Evolutionary conservation across 2,888 invertebrate species (phyloP).

Genomic region (Ferdinandea cuprea): DNA sequence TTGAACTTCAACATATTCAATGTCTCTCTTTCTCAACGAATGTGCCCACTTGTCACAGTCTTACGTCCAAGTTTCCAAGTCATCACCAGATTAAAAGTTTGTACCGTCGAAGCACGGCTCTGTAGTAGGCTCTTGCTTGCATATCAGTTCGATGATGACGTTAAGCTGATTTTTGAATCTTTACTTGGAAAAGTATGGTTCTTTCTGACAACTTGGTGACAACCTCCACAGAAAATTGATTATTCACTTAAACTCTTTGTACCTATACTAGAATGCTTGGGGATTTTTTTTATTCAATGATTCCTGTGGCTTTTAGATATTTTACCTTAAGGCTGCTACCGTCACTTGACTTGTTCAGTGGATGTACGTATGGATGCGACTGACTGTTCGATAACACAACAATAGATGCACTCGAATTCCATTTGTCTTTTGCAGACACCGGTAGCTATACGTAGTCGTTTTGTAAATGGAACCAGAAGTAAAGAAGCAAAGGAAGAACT

Average conservation of each 20-base stretch:
- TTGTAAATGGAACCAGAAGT: slow-evolving; percentile 1
- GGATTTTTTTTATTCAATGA: slow-evolving; percentile 8
- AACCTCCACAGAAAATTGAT: slow-evolving; percentile 49
- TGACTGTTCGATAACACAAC: slow-evolving; percentile 53
- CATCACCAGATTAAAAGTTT: slow-evolving; percentile 57
- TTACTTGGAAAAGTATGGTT: background rate
- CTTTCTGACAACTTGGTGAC: slow-evolving; percentile 8
- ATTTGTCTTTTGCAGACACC: slow-evolving; percentile 54
- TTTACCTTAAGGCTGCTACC: slow-evolving; percentile 48
- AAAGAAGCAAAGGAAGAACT: no score
- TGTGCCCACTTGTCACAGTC: slow-evolving; percentile 25
- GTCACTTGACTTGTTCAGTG: slow-evolving; percentile 61
- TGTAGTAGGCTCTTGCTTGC: slow-evolving; percentile 12
- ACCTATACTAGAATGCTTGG: background rate
- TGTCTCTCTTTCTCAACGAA: slow-evolving; percentile 1
- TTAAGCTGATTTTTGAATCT: slow-evolving; percentile 43
- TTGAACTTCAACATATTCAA: slow-evolving; percentile 52
- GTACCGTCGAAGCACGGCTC: slow-evolving; percentile 19
- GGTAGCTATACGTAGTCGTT: no score
- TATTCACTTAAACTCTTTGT: slow-evolving; percentile 8
- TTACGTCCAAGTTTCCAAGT: slow-evolving; percentile 46
- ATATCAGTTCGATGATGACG: slow-evolving; percentile 11
- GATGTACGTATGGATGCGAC: slow-evolving; percentile 34
- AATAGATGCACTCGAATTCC: slow-evolving; percentile 57
- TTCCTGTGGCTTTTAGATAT: slow-evolving; percentile 48